Percentiles rank a stretch among this genome's conserved stretches.
Evolutionary conservation across 1,140 invertebrate species (phyloP).

Genomic region (Calosoma granatense): DNA sequence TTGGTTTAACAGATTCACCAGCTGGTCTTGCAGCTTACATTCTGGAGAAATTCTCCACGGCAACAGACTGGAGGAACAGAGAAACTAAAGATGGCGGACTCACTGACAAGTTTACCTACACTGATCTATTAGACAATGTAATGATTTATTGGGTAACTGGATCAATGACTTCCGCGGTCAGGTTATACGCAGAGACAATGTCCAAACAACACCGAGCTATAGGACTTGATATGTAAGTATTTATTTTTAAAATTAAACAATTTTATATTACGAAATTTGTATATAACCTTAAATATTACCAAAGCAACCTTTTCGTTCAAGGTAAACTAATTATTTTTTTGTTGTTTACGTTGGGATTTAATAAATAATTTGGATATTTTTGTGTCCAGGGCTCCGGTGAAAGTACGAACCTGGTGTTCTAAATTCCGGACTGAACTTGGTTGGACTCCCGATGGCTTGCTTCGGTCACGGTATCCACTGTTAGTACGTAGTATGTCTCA

Average conservation of each 20-base stretch:
- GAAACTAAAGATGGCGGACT: slow-evolving; percentile 61
- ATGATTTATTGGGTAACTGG: slow-evolving; percentile 79
- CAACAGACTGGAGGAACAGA: slow-evolving; percentile 52
- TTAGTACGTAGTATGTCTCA: slow-evolving; percentile 50
- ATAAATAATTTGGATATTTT: background rate
- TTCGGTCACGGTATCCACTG: slow-evolving; percentile 50
- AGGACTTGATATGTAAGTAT: slow-evolving; percentile 39
- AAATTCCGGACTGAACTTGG: slow-evolving; percentile 52
- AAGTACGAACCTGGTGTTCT: slow-evolving; percentile 53
- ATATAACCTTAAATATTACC: slow-evolving; percentile 7
- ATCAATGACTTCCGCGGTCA: slow-evolving; percentile 61
- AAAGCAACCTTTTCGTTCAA: background rate
- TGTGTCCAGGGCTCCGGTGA: slow-evolving; percentile 43
- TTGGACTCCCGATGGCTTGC: slow-evolving; percentile 44
- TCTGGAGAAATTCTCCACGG: slow-evolving; percentile 79
- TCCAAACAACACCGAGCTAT: slow-evolving; percentile 28
- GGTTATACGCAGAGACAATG: slow-evolving; percentile 61
- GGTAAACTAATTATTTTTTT: slow-evolving; percentile 2
- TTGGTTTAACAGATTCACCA: slow-evolving; percentile 54
- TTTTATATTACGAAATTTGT: slow-evolving; percentile 11
- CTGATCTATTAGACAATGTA: slow-evolving; percentile 75
- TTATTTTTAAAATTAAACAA: slow-evolving; percentile 12
- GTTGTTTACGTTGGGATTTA: background rate
- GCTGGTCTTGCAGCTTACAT: slow-evolving; percentile 70
- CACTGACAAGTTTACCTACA: slow-evolving; percentile 47